Evolutionary conservation across 2,888 invertebrate species (phyloP), one percentile per base, ranked within the genome.

Genomic region (Lordiphosa andalusiaca): DNA sequence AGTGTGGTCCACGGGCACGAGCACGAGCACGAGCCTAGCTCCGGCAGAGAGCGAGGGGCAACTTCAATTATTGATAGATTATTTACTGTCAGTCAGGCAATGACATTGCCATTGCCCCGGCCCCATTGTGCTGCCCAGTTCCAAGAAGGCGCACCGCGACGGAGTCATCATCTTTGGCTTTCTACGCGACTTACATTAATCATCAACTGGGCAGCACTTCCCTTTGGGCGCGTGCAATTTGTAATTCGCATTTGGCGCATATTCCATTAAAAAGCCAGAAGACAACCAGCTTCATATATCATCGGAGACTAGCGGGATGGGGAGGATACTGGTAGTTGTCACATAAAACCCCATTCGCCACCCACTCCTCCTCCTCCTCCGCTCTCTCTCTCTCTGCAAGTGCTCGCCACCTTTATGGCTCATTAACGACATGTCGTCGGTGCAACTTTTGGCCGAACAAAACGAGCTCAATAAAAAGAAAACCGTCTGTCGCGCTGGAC

Each of bases 1-100:
- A 84, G 78, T 82, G 84, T 83, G 83, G 85, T 84, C 83, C 81
- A 58, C 42, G 57, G 60, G 71, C 81, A 71, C 82, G 74, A 65
- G 83, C 81, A 58, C 42, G 57, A 62, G 71, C 81, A 71, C 82
- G 74, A 65, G 83, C 60, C 65, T 36, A 39, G 54, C 54, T 39
- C 25, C 13, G 44, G 46, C 21, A 41, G 39, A 46, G 49, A 70
- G n/a, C n/a, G n/a, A n/a, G n/a, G n/a, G 69, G 71, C 72, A 50
- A 69, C 75, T 80, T 83, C 86, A 84, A 86, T 85, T 87, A 85
- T 86, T 85, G 85, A 85, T 86, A 84, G 85, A 85, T 88, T 87
- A 87, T 88, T 88, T 87, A 88, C 87, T 87, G 87, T 87, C 88
- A 86, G 85, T 53, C 82, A 63, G 59, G 51, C 81, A 64, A 68